A percentile compares a stretch with the other conserved stretches of the same genome.
Conservation (phyloP, 1,140 invertebrate genomes). For the Tribolium castaneum region DNA sequence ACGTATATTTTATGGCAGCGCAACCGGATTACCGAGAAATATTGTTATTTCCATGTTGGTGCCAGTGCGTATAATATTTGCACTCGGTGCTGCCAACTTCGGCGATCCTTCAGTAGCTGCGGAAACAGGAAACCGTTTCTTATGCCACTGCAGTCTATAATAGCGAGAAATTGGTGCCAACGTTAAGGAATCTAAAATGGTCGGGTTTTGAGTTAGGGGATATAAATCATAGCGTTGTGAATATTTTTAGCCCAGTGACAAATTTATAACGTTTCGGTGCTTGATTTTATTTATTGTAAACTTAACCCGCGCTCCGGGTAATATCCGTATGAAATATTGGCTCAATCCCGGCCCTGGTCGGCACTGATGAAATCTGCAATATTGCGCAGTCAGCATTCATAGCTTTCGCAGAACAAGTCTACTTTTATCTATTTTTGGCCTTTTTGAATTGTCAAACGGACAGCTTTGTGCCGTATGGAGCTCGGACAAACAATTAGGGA, state of each 20-base stretch:
- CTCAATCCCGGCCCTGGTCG: conserved; percentile 29
- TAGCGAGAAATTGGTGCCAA: conserved; percentile 45
- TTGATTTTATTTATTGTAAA: conserved; percentile 47
- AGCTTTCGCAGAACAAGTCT: conserved; percentile 14
- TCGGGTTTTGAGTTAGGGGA: conserved; percentile 3
- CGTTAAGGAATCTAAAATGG: conserved; percentile 38
- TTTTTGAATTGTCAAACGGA: conserved; percentile 6
- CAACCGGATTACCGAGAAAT: conserved; percentile 48
- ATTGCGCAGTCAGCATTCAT: conserved; percentile 38
- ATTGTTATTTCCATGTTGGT: conserved; percentile 47
- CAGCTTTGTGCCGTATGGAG: neutral
- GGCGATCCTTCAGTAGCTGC: conserved; percentile 5
- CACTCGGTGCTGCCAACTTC: conserved; percentile 41
- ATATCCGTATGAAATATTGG: conserved; percentile 42
- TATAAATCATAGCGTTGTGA: conserved; percentile 42
- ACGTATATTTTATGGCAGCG: conserved; percentile 35
- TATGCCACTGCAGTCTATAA: conserved; percentile 44
- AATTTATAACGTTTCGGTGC: conserved; percentile 46
- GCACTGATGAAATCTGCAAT: conserved; percentile 38
- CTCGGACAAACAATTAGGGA: neutral
- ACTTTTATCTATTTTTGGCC: conserved; percentile 20
- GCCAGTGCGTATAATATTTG: conserved; percentile 47
- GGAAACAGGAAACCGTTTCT: conserved; percentile 47
- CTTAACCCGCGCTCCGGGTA: conserved; percentile 27
- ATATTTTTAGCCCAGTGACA: conserved; percentile 42